Evolutionary conservation across 2,113 vertebrate species (phyloP).

Genomic region (Macquaria ambigua): DNA sequence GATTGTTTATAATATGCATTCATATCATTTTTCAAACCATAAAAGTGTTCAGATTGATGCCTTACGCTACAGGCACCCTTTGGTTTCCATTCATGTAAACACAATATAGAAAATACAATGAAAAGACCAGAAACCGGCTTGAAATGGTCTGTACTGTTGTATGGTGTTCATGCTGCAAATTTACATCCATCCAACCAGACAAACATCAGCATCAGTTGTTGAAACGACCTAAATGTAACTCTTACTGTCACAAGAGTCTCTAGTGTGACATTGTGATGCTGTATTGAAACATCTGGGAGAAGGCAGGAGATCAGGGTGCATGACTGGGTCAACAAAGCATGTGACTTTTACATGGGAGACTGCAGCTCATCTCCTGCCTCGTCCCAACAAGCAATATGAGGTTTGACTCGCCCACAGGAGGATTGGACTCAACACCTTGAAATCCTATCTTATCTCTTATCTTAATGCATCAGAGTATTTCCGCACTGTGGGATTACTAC

Average conservation of each 20-base stretch:
- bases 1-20: background rate
- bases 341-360: background rate
- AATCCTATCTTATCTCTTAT: too few species aligned
- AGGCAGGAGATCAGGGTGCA: background rate
- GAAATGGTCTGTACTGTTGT: background rate
- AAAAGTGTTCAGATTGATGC: background rate
- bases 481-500: background rate
- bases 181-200: background rate
- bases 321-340: background rate
- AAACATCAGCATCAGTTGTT: background rate
- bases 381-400: background rate
- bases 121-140: background rate
- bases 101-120: background rate
- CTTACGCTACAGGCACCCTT: background rate
- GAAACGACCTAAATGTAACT: background rate
- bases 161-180: too few species aligned
- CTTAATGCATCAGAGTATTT: background rate
- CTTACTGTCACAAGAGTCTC: background rate
- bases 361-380: background rate
- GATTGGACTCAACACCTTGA: too few species aligned
- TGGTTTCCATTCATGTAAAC: background rate
- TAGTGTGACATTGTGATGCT: background rate
- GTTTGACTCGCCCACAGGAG: too few species aligned
- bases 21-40: too few species aligned
- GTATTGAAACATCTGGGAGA: background rate